Base-by-base conservation (phyloP, 2,797 vertebrate species). In the Xerus rutilus region DNA sequence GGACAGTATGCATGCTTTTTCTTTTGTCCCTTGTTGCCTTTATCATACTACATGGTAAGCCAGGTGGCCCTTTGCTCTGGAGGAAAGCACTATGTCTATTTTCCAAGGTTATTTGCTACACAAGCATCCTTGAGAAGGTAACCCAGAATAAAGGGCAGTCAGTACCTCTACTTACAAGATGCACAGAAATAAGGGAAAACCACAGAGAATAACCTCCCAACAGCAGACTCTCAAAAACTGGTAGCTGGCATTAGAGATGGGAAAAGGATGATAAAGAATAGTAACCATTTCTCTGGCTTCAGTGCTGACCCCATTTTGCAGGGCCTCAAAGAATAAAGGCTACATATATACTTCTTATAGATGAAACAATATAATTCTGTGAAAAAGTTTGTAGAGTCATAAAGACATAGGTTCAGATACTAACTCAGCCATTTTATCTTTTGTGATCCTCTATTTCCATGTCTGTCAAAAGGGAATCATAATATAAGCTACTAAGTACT, bases 161-260 rank as follows among this genome's bases (percentile, higher is more conserved):
- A 39, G 32, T 88, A n/a, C 9, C 15, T 94, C 83, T 72, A 2
- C 21, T 54, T 70, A 21, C 49, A 87, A 93, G 62, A 52, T 81
- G 18, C 62, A 83, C 20, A 88, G 77, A 77, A 94, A 65, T 70
- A 76, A 39, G 62, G 77, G 54, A 93, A 74, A 91, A 39, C 20
- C 65, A 82, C 30, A 10, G 35, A 84, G 35, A 72, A 84, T 43
- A 83, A 72, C 78, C 35, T 84, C 45, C 57, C 35, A 49, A 49
- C 3, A 76, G 64, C 35, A 92, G 49, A 20, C 83, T 83, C 18
- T 70, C 70, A 88, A 28, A 45, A 62, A 72, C 78, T 64, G 45
- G 45, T 54, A 69, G 52, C 30, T 84, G 52, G n/a, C 85, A 84
- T 39, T 52, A 54, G 45, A 76, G 21, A 25, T 84, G 43, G 25